Evolutionary conservation across 1,140 invertebrate species (phyloP).

Genomic region (Drosophila aff.): DNA sequence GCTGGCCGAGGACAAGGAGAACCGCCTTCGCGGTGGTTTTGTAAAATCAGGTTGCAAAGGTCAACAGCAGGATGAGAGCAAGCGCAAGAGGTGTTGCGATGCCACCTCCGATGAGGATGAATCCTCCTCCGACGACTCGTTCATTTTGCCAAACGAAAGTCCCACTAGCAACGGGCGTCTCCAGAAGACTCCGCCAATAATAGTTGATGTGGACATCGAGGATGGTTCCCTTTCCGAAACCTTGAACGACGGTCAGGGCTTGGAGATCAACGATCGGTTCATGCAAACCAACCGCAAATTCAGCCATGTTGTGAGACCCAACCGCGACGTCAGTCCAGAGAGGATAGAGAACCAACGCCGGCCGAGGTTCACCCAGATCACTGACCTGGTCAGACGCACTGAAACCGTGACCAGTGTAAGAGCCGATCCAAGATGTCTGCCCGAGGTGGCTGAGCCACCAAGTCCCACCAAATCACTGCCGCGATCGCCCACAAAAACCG

Average conservation of each 20-base stretch:
- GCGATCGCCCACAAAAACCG: slow-evolving; percentile 29
- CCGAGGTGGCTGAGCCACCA: not conserved
- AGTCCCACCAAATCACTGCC: slow-evolving; percentile 48
- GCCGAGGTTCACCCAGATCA: slow-evolving; percentile 70
- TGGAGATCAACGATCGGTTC: slow-evolving; percentile 69
- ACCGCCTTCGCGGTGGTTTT: slow-evolving; percentile 3
- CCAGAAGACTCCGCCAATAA: slow-evolving; percentile 60
- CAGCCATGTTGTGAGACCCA: slow-evolving; percentile 59
- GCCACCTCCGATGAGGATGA: slow-evolving; percentile 24
- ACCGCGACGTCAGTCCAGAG: slow-evolving; percentile 19
- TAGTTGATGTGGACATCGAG: slow-evolving; percentile 65
- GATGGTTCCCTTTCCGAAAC: slow-evolving; percentile 49
- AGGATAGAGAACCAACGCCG: slow-evolving; percentile 6
- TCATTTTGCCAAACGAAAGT: slow-evolving; percentile 1
- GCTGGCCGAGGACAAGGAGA: slow-evolving; percentile 41
- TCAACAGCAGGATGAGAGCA: not conserved
- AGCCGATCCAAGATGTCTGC: not conserved
- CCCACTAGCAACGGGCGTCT: not conserved
- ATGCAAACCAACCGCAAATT: slow-evolving; percentile 75
- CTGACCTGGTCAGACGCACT: slow-evolving; percentile 52
- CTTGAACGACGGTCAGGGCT: slow-evolving; percentile 20
- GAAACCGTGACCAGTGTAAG: not conserved
- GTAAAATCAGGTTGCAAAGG: not conserved
- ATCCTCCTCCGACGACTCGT: slow-evolving; percentile 11
- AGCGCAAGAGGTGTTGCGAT: slow-evolving; percentile 5